Evolutionary conservation across 2,888 invertebrate genomes (phyloP), one percentile per base, ranked within the genome.

Genomic region (Apodemia mormo): DNA sequence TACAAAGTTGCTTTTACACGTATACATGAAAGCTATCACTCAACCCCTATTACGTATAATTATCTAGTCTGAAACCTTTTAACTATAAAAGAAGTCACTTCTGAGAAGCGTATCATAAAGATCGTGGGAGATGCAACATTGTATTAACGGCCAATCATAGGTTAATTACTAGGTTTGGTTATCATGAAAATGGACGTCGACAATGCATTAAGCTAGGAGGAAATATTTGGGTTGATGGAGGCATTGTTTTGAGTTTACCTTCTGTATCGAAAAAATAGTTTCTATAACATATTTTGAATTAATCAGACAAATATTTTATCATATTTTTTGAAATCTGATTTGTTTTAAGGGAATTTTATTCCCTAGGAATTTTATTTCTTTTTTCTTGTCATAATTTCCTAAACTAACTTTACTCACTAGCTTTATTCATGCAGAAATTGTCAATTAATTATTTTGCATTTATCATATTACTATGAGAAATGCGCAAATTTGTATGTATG

Each of bases 1-100:
- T 40, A 78, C 82, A 83, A 80, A 74, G 76, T 80, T 56, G 29
- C 66, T 45, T 66, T 66, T 82, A 79, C 82, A 82, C 83, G 56
- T 56, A 56, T 29, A 14, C 82, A 80, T 79, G 77, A 82, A 76
- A 80, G 80, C 84, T 85, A 86, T 86, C 87, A 84, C 83, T 82
- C 79, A 77, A 74, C 79, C 77, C 84, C 81, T 58, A 30, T 40
- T 40, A 40, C 40, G 79, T 89, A 84, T 92, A 92, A 93, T 93
- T 92, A 92, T 89, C 88, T 86, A 90, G 90, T 92, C 92, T 82
- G 90, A 92, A 93, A 93, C 92, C 92, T 93, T 92, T 93, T 93
- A 93, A 83, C 82, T 85, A 86, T 76, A 78, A 79, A 87, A 84
- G 81, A 79, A 86, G 85, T 87, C 82, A 87, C 84, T 92, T 92